Base-by-base conservation (phyloP, 2,888 invertebrate genomes). In the Chrysotoxum bicinctum region DNA sequence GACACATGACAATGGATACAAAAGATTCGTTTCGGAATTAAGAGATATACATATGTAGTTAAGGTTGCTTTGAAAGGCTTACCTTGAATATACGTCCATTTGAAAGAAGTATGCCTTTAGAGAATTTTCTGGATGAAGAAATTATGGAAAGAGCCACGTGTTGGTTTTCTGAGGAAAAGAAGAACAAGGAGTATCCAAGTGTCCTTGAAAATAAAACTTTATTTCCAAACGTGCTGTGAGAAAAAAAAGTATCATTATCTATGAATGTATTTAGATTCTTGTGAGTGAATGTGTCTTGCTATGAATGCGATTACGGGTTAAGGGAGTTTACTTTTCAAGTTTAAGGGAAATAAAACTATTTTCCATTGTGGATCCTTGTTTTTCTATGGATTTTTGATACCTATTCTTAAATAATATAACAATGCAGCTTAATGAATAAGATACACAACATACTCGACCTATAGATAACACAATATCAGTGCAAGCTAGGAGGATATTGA, bases 61-160 rank as follows among this genome's bases (percentile, higher is more conserved):
- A 60, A 40, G 26, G 26, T 60, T 60, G 40, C n/a, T n/a, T n/a
- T n/a, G 7, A 40, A 10, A 37, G 26, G 60, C 5, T 60, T 9
- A 60, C 40, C 40, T 40, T 58, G 7, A 21, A 14, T 58, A 26
- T 58, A 26, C 26, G 10, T 56, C 16, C 16, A 54, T 32, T 23
- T 37, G 5, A 9, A 14, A 12, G 35, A n/a, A 7, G 40, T 40
- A 14, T 12, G 12, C 12, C 35, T 14, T 14, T 12, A 12, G 7
- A 52, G 3, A 7, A 21, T 32, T 14, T 58, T 16, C 9, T 8
- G 60, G 37, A 60, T 60, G 21, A 60, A 9, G 9, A 40, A 60
- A 40, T 40, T 32, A 60, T 40, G n/a, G n/a, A 8, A 60, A 9
- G n/a, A 60, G 60, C 23, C 60, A 60, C 60, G 60, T 60, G 60